Evolutionary conservation across 2,888 invertebrate species (phyloP).

Genomic region (Brachyopa scutellaris): DNA sequence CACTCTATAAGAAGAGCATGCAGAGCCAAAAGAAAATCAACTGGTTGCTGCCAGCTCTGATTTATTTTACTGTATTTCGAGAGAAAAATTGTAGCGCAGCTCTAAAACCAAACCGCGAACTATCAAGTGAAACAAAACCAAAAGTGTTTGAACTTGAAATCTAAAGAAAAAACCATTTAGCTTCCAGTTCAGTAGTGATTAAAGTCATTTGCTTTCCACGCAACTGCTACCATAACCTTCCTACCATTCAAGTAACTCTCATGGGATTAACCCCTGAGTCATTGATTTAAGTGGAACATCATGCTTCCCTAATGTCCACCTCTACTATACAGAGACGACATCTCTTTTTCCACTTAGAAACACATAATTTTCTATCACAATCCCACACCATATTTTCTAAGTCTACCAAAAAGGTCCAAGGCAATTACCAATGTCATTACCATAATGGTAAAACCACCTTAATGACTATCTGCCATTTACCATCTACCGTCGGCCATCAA

Average conservation of each 20-base stretch:
- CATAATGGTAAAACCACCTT: slow-evolving; percentile 55
- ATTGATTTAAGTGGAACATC: slow-evolving; percentile 17
- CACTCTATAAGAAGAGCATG: too few species aligned
- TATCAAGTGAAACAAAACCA: too few species aligned
- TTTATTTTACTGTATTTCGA: too few species aligned
- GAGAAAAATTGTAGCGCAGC: too few species aligned
- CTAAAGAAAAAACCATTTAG: too few species aligned
- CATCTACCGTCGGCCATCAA: slow-evolving; percentile 54
- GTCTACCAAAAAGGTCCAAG: slow-evolving; percentile 23
- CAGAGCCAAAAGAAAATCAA: too few species aligned
- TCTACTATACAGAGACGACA: background rate
- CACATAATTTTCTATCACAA: slow-evolving; percentile 9
- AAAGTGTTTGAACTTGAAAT: background rate
- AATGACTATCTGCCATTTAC: slow-evolving; percentile 49
- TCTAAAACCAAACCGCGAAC: too few species aligned
- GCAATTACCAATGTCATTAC: slow-evolving; percentile 54
- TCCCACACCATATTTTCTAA: background rate
- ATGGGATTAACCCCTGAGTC: slow-evolving; percentile 3
- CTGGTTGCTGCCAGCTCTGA: too few species aligned
- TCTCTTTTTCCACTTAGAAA: slow-evolving; percentile 5
- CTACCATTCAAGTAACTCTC: background rate
- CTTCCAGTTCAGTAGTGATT: background rate
- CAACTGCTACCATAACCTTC: background rate
- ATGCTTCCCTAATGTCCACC: background rate
- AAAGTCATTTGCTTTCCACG: background rate